Evolutionary conservation across 2,113 vertebrate species (phyloP), one percentile per base, ranked within the genome.

Genomic region (Macrotis lagotis): DNA sequence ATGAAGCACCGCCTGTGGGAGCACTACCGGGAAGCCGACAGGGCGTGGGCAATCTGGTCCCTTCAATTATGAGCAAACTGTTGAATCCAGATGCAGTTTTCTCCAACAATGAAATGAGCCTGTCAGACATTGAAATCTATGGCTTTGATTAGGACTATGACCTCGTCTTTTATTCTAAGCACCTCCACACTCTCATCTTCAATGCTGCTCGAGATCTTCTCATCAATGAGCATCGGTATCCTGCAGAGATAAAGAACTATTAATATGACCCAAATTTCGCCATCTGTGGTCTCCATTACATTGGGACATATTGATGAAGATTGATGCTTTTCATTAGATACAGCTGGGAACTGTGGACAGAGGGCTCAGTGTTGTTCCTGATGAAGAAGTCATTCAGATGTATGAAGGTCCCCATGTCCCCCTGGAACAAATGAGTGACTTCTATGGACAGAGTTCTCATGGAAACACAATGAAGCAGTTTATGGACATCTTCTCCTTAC

Each of bases 101-200:
- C 98, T 99, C 99, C 26, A 99, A 99, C 98, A 99, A 99, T 88
- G 99, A 99, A 98, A 99, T 99, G 99, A 99, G 99, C 97, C 99
- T 99, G 74, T 98, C 99, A 0, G 99, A 99, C 96, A 99, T 99
- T 0, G 99, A 99, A 98, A 99, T 99, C 98, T 99, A 99, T 8
- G 99, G 99, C 49, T 99, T 99, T 55, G 99, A 99, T 98, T 99
- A 99, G 0, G 99, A 99, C 98, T 99, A 99, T 98, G 99, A 99
- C 0, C 96, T 99, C 97, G 99, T 99, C 0, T 99, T 99, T 94
- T 99, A 99, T 97, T 99, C 99, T 37, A 99, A 99, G 91, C 98
- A 99, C 94, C 98, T 99, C 25, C 99, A 99, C 98, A 99, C 99
- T 0, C 98, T 99, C 55, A 99, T 99, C 97, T 99, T 99, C 97